Percentiles rank a stretch among this genome's conserved stretches.
These are phyloP conservation scores for Geotrupes spiniger DNA, from an alignment of 2,888 invertebrate species.

Conservation along the genomic window DNA sequence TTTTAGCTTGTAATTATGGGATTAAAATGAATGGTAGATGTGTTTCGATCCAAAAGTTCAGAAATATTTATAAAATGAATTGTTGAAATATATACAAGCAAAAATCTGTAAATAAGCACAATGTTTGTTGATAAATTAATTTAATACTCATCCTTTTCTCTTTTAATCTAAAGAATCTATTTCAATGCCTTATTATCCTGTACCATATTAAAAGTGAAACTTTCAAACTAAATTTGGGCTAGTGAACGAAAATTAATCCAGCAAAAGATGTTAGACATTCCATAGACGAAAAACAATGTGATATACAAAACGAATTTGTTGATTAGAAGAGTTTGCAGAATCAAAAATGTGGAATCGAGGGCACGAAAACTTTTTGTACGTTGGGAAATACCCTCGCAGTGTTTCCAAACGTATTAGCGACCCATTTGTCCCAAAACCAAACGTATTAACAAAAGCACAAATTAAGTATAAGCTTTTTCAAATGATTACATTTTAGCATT, in stretches of 20 bases:
- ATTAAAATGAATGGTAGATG: too few relatives aligned
- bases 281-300: slow-evolving; percentile 23
- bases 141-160: slow-evolving; percentile 7
- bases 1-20: too few relatives aligned
- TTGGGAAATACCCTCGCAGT: slow-evolving; percentile 2
- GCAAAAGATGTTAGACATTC: neutral
- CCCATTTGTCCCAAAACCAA: neutral
- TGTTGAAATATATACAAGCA: too few relatives aligned
- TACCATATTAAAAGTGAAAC: neutral
- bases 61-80: too few relatives aligned
- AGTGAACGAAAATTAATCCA: slow-evolving; percentile 2
- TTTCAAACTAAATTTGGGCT: slow-evolving; percentile 6
- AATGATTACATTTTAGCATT: slow-evolving; percentile 11
- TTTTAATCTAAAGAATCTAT: slow-evolving; percentile 17
- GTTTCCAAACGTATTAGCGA: neutral
- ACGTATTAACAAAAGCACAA: slow-evolving; percentile 39
- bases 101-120: slow-evolving; percentile 9
- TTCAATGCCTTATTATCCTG: slow-evolving; percentile 21
- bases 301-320: slow-evolving; percentile 41
- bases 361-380: neutral
- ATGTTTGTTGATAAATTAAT: slow-evolving; percentile 9
- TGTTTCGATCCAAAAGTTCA: too few relatives aligned
- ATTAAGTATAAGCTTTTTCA: slow-evolving; percentile 43
- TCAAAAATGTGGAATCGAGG: neutral
- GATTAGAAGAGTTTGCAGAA: slow-evolving; percentile 22